Percentiles rank a stretch among this genome's conserved stretches.
phyloP scores from a whole-genome alignment of 2,797 vertebrate genomes.

The Salmo trutta region DNA sequence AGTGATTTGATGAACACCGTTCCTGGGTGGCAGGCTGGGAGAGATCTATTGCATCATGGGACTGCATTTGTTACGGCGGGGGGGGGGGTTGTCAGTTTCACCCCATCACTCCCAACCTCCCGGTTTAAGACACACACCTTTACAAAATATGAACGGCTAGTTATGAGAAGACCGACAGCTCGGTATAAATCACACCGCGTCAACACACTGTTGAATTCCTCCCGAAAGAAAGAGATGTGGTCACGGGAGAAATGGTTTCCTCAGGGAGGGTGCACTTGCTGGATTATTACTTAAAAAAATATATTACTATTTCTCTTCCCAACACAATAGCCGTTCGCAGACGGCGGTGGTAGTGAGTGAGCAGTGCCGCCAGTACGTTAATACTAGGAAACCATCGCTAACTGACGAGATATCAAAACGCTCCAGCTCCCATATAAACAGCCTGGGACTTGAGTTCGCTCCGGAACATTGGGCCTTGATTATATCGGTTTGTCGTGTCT shows the following conservation, averaged over 20 bases:
- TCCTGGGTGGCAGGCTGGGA: conserved; percentile 28
- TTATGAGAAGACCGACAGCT: conserved; percentile 37
- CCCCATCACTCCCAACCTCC: conserved; percentile 7
- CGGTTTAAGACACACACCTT: conserved; percentile 19
- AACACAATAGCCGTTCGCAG: not conserved
- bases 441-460: not conserved
- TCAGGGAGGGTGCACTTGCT: not conserved
- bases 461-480: not conserved
- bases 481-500: not conserved
- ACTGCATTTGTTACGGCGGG: conserved; percentile 32
- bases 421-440: not conserved
- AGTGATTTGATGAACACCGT: conserved; percentile 48
- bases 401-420: not conserved
- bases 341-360: no score
- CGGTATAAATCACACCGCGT: conserved; percentile 44
- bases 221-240: conserved; percentile 34
- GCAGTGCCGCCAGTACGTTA: not conserved
- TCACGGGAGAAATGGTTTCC: conserved; percentile 30
- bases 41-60: conserved; percentile 25
- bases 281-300: not conserved
- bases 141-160: conserved; percentile 35
- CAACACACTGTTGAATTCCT: conserved; percentile 18
- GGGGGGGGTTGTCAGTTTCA: conserved; percentile 14
- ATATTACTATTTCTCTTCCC: not conserved
- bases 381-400: not conserved